Conservation (phyloP, 1,140 invertebrate species). For the Megalonaias nervosa region DNA sequence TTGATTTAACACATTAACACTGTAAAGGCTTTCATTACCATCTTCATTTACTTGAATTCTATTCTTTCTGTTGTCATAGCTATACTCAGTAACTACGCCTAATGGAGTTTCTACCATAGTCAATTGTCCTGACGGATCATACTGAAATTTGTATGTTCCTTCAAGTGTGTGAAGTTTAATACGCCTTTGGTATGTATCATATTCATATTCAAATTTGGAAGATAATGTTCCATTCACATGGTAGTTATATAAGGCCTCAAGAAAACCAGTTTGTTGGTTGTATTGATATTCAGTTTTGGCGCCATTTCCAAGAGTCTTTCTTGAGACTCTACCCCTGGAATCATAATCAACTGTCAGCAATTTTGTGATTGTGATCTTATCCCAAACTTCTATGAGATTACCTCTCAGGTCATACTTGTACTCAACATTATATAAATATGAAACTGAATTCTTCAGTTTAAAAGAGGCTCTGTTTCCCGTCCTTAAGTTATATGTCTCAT, state of each 20-base stretch:
- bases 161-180: constrained; percentile 5
- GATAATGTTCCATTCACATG: constrained; percentile 8
- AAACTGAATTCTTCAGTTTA: too few species aligned
- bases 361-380: too few species aligned
- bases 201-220: constrained; percentile 13
- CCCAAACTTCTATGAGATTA: too few species aligned
- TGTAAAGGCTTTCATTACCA: not conserved
- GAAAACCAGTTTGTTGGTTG: not conserved
- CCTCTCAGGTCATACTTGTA: too few species aligned
- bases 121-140: constrained; percentile 15
- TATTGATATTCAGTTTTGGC: not conserved
- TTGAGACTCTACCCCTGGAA: not conserved
- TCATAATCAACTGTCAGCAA: not conserved
- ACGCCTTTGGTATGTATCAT: not conserved
- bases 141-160: constrained; percentile 12
- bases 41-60: constrained; percentile 1
- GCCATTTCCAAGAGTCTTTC: constrained; percentile 3
- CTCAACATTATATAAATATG: too few species aligned
- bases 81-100: constrained; percentile 8
- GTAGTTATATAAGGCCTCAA: not conserved
- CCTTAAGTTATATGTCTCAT: too few species aligned
- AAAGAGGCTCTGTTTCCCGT: too few species aligned
- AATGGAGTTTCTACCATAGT: constrained; percentile 1
- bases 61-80: constrained; percentile 16
- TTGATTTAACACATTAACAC: constrained; percentile 17